Evolutionary conservation across 1,140 invertebrate species (phyloP), one percentile per base, ranked within the genome.

Genomic region (Babylonia areolata): DNA sequence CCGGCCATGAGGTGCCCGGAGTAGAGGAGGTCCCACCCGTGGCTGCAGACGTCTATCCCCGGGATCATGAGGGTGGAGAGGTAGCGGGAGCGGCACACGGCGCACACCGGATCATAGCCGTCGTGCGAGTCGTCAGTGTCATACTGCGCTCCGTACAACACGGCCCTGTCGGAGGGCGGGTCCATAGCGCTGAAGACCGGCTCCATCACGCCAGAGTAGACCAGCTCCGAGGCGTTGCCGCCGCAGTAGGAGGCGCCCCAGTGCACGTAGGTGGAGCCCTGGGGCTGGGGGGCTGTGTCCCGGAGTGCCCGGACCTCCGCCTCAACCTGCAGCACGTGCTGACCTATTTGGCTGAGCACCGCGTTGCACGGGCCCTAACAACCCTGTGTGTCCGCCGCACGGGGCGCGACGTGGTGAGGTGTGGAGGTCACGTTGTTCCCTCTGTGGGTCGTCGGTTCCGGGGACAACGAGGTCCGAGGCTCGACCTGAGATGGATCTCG

Each of bases 91-190:
- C 58, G 39, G 64, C 87, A 88, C 39, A 88, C 87, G 54, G 87
- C 87, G 73, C 87, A 88, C 35, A 78, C 77, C 2, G 81, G 35
- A 85, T 96, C 96, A 90, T 33, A 95, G 94, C 3, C 96, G 96
- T 86, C 96, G 64, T 82, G 80, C 33, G 39, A 39, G 51, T 69
- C 37, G 51, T 12, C 33, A 15, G 81, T 40, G 64, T 89, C 42
- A 23, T 69, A 20, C 17, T 20, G 5, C n/a, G 17, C 28, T 3
- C 64, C 64, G 64, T 69, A 20, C 17, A 31, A n/a, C n/a, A 20
- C 11, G 17, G 39, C 85, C 51, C 6, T 51, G 46, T 51, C 46
- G 46, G 9, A 6, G 46, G 46, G 20, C 46, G 46, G 46, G 46
- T 11, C 46, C 46, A 51, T 11, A 20, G 46, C 46, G 9, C 46